These are phyloP conservation scores for Operophtera brumata DNA, from an alignment of 2,888 invertebrate genomes.

Conservation along the genomic window DNA sequence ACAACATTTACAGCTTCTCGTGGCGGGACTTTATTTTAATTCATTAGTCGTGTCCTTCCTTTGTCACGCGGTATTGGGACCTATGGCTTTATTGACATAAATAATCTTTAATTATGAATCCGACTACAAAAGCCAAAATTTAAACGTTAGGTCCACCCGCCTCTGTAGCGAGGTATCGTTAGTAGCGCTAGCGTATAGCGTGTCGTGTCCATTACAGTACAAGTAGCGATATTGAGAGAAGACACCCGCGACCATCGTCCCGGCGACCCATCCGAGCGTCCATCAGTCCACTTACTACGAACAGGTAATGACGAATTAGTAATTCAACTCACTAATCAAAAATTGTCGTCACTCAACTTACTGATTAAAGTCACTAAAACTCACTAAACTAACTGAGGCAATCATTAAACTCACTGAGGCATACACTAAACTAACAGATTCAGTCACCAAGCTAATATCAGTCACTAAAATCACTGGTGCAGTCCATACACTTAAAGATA, in stretches of 20 bases:
- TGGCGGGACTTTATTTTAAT: no score
- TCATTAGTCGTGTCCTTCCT: no score
- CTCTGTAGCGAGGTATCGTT: conserved; percentile 2
- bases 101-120: no score
- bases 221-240: conserved; percentile 37
- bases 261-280: conserved; percentile 56
- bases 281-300: conserved; percentile 51
- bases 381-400: not conserved
- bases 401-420: not conserved
- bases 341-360: not conserved
- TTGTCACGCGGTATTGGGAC: no score
- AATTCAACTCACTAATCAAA: conserved; percentile 4
- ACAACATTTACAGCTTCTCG: no score
- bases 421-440: not conserved
- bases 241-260: conserved; percentile 41
- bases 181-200: conserved; percentile 4
- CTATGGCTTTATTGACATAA: no score
- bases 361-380: not conserved
- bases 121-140: no score
- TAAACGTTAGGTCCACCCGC: conserved; percentile 5
- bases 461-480: not conserved
- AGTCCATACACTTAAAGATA: not conserved
- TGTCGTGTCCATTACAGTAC: conserved; percentile 49
- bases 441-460: not conserved
- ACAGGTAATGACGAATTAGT: conserved; percentile 14